Conservation (phyloP, 2,888 invertebrate genomes). For the Cenopis cana region DNA sequence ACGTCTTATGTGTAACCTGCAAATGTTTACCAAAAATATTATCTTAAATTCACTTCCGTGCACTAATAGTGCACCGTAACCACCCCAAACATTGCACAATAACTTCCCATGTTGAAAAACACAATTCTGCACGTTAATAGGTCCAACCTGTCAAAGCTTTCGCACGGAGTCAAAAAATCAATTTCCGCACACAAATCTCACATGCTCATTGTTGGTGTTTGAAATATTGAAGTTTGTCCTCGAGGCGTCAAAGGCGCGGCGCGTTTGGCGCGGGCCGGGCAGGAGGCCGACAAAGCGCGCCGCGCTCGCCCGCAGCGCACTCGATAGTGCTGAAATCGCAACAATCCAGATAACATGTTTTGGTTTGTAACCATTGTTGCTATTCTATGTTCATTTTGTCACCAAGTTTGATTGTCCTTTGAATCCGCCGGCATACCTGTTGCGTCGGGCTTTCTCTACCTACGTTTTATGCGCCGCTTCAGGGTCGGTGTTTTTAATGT, state of each 20-base stretch:
- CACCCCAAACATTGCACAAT: conserved; percentile 62
- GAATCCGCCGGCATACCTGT: conserved; percentile 44
- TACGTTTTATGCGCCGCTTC: conserved; percentile 27
- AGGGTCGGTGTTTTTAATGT: conserved; percentile 32
- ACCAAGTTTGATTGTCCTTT: conserved; percentile 68
- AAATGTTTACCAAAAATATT: conserved; percentile 36
- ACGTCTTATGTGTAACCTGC: conserved; percentile 33
- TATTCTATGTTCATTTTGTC: conserved; percentile 62
- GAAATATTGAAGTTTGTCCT: conserved; percentile 75
- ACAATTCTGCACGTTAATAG: conserved; percentile 63
- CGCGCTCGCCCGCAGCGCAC: conserved; percentile 68
- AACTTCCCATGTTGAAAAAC: conserved; percentile 62
- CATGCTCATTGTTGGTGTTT: conserved; percentile 79
- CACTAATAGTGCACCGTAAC: conserved; percentile 45
- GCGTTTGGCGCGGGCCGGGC: conserved; percentile 57
- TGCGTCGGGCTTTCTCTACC: conserved; percentile 34
- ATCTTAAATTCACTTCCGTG: conserved; percentile 58
- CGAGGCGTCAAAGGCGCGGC: conserved; percentile 65
- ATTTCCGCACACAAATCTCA: conserved; percentile 84
- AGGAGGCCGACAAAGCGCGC: conserved; percentile 68
- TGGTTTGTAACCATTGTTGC: conserved; percentile 72
- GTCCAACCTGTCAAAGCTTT: conserved; percentile 79
- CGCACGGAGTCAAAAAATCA: conserved; percentile 82
- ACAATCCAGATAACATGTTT: conserved; percentile 80
- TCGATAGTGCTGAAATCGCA: conserved; percentile 78